These are phyloP conservation scores for Phalangium opilio DNA, from an alignment of 2,888 invertebrate species.

Conservation along the genomic window DNA sequence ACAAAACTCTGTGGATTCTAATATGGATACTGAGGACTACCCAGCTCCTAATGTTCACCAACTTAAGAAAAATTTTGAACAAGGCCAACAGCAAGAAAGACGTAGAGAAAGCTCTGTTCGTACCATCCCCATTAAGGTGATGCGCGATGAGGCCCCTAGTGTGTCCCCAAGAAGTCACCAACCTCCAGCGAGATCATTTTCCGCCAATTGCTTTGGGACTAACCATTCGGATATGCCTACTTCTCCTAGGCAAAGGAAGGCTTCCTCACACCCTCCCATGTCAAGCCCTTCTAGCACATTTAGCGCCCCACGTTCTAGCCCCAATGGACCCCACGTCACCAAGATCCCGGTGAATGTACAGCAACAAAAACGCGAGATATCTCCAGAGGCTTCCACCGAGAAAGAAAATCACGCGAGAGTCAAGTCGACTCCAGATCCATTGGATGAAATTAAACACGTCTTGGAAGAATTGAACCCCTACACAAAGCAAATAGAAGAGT, in stretches of 20 bases:
- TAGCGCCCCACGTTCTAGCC: background rate
- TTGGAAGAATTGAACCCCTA: background rate
- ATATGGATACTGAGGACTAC: constrained; percentile 8
- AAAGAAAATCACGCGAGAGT: background rate
- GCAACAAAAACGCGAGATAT: constrained; percentile 3
- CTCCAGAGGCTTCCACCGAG: background rate
- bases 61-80: constrained; percentile 13
- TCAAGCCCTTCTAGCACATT: too few relatives aligned
- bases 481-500: background rate
- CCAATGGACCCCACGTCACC: constrained; percentile 12
- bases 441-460: constrained; percentile 1
- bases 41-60: constrained; percentile 9
- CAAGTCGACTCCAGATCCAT: background rate
- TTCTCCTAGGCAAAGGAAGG: too few relatives aligned
- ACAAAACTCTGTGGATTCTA: background rate
- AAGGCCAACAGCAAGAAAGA: background rate
- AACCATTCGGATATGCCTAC: too few relatives aligned
- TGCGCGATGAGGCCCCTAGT: too few relatives aligned
- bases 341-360: constrained; percentile 12
- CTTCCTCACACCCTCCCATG: too few relatives aligned
- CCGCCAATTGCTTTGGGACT: too few relatives aligned
- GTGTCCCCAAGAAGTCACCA: too few relatives aligned
- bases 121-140: too few relatives aligned
- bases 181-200: too few relatives aligned
- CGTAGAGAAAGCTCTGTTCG: too few relatives aligned